Conservation (phyloP, 2,888 invertebrate species). For the Parnassius orleans region DNA sequence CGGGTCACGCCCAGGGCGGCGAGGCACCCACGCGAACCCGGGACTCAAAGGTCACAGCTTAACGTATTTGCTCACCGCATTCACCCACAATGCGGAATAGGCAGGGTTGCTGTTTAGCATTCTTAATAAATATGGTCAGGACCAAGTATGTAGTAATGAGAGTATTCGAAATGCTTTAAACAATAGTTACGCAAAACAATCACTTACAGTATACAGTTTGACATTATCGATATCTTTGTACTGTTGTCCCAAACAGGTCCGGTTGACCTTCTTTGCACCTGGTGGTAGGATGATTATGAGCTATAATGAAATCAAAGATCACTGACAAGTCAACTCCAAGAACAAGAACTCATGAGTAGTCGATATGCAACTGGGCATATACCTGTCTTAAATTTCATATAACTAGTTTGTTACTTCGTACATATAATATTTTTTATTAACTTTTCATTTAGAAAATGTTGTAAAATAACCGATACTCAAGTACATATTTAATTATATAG, state of each 20-base stretch:
- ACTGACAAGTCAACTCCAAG: not conserved
- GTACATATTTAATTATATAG: too few species aligned
- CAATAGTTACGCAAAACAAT: not conserved
- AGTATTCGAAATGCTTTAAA: not conserved
- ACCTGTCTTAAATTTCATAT: too few species aligned
- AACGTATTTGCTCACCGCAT: constrained; percentile 35
- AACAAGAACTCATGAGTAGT: too few species aligned
- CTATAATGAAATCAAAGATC: not conserved
- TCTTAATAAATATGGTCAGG: constrained; percentile 4
- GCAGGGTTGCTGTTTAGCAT: constrained; percentile 21
- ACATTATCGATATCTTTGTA: not conserved
- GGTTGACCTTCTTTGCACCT: too few species aligned
- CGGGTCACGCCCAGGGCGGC: constrained; percentile 55
- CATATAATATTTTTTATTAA: too few species aligned
- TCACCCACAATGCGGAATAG: constrained; percentile 22
- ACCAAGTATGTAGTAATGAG: not conserved
- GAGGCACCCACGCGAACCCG: constrained; percentile 46
- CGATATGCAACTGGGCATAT: too few species aligned
- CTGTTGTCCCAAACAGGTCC: too few species aligned
- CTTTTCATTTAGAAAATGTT: too few species aligned
- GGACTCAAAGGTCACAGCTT: constrained; percentile 52
- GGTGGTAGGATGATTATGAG: not conserved
- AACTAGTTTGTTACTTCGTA: too few species aligned
- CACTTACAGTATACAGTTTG: not conserved
- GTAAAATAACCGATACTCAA: too few species aligned